phyloP scores from a whole-genome alignment of 1,140 invertebrate genomes.

The Spodoptera frugiperda region DNA sequence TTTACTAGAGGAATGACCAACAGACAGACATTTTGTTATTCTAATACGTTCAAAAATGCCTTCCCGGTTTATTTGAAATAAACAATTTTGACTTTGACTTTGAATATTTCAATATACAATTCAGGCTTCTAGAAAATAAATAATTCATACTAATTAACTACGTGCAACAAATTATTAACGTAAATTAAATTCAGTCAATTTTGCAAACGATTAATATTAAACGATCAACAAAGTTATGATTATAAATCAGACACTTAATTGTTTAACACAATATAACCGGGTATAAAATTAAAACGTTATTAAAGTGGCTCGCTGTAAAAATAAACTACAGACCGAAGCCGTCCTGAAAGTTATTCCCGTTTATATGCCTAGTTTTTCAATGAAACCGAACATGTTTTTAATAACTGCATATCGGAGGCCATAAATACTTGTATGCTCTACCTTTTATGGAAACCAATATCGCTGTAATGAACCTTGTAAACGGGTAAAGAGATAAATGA shows the following conservation, averaged over 20 bases:
- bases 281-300: constrained; percentile 45
- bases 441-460: constrained; percentile 29
- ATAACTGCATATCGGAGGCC: constrained; percentile 20
- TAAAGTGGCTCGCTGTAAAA: constrained; percentile 32
- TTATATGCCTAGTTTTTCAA: constrained; percentile 27
- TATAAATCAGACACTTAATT: constrained; percentile 47
- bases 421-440: constrained; percentile 24
- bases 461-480: constrained; percentile 1
- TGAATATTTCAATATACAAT: no score
- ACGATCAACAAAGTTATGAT: constrained; percentile 45
- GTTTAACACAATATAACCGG: constrained; percentile 43
- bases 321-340: constrained; percentile 22
- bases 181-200: constrained; percentile 39
- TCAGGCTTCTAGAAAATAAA: neutral
- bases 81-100: no score
- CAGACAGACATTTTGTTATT: no score
- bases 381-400: constrained; percentile 25
- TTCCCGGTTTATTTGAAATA: no score
- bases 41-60: no score
- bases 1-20: no score
- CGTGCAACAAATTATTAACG: constrained; percentile 34
- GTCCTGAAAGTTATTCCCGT: constrained; percentile 9
- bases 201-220: constrained; percentile 39
- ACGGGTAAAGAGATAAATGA: constrained; percentile 1
- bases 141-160: neutral